These are phyloP conservation scores for Lycodopsis pacificus DNA, from an alignment of 2,797 vertebrate genomes.

Conservation along the genomic window DNA sequence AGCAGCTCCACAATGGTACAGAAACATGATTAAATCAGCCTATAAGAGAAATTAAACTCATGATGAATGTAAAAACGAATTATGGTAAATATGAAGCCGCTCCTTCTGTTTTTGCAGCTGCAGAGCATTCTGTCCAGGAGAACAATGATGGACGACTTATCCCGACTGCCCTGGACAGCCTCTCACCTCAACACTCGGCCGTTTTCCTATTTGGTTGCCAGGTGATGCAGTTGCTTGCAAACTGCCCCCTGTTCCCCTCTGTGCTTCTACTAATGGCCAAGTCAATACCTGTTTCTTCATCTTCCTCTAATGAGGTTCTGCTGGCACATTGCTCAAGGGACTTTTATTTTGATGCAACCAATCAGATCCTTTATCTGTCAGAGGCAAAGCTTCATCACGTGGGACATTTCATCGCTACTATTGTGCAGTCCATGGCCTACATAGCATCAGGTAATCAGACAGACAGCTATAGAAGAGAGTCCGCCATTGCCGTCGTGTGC, in stretches of 20 bases:
- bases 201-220: conserved; percentile 88
- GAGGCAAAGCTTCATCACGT: conserved; percentile 82
- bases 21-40: neutral
- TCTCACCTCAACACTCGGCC: conserved; percentile 84
- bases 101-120: conserved; percentile 47
- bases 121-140: conserved; percentile 43
- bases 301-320: conserved; percentile 51
- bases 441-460: conserved; percentile 82
- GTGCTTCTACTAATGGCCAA: conserved; percentile 84
- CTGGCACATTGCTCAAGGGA: conserved; percentile 76
- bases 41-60: neutral
- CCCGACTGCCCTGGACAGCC: conserved; percentile 81
- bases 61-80: neutral
- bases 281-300: conserved; percentile 72
- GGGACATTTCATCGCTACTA: conserved; percentile 82
- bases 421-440: conserved; percentile 86
- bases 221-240: conserved; percentile 80
- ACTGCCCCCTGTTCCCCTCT: conserved; percentile 73
- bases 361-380: conserved; percentile 86
- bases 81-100: neutral
- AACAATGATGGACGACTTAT: conserved; percentile 66
- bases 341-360: conserved; percentile 85
- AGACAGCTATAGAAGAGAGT: conserved; percentile 2
- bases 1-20: conserved; percentile 44
- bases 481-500: conserved; percentile 14